These are phyloP conservation scores for Acanthosoma haemorrhoidale DNA, from an alignment of 2,888 invertebrate genomes.

Conservation along the genomic window DNA sequence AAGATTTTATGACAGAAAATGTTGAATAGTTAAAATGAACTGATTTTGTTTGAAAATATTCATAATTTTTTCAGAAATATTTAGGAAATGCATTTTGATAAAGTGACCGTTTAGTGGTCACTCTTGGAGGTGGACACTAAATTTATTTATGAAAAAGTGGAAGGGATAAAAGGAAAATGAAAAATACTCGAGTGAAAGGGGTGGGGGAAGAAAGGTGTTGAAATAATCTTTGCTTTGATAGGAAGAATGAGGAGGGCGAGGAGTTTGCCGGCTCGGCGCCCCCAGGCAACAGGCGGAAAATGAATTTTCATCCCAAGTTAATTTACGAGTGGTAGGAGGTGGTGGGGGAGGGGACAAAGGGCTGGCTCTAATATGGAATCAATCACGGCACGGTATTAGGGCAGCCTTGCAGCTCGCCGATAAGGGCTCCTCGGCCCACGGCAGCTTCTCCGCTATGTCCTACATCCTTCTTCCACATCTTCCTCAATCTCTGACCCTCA, in stretches of 20 bases:
- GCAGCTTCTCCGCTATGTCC: background rate
- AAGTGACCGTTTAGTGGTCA: too few species aligned
- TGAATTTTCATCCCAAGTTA: constrained; percentile 42
- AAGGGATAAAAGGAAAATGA: constrained; percentile 11
- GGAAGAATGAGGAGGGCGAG: constrained; percentile 7
- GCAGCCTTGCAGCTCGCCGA: constrained; percentile 35
- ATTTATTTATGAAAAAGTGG: background rate
- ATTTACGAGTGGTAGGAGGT: constrained; percentile 39
- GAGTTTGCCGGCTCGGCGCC: constrained; percentile 26
- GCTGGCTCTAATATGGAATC: constrained; percentile 38
- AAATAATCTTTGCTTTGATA: constrained; percentile 31
- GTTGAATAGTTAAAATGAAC: too few species aligned
- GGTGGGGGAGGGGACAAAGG: constrained; percentile 32
- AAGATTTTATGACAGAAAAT: too few species aligned
- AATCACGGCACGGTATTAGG: constrained; percentile 39
- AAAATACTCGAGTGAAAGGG: background rate
- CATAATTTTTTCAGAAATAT: too few species aligned
- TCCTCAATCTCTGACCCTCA: too few species aligned
- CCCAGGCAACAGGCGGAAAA: constrained; percentile 40
- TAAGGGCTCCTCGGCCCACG: constrained; percentile 26
- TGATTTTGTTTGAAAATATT: too few species aligned
- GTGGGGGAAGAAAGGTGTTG: constrained; percentile 26
- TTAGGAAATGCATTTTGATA: too few species aligned
- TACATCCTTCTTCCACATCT: background rate
- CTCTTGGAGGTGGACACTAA: background rate